These are phyloP conservation scores for Psephotus haematonotus DNA, from an alignment of 2,113 vertebrate species.

Conservation along the genomic window DNA sequence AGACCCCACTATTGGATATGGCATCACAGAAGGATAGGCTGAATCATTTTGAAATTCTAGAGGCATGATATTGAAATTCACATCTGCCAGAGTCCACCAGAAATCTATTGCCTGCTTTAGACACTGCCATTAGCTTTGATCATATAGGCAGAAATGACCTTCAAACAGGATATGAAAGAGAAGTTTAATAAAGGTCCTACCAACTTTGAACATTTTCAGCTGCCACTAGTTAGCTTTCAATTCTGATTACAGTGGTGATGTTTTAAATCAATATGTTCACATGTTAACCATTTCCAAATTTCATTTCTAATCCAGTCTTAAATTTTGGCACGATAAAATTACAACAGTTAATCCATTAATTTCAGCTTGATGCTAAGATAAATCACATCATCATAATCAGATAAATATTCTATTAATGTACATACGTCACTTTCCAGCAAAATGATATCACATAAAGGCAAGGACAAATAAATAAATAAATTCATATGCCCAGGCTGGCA, in stretches of 20 bases:
- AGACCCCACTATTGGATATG: neutral
- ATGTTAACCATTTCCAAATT: neutral
- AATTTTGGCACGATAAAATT: neutral
- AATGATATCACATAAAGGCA: neutral
- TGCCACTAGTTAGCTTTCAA: neutral
- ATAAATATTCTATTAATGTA: neutral
- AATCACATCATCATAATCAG: neutral
- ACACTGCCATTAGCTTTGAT: neutral
- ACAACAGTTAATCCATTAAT: neutral
- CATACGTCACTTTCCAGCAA: neutral
- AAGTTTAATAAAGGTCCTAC: neutral
- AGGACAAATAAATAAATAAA: neutral
- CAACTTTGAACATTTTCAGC: neutral
- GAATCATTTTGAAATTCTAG: neutral
- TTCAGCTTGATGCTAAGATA: neutral
- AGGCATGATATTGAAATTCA: neutral
- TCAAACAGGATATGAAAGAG: neutral
- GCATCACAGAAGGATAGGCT: neutral
- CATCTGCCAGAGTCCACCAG: neutral
- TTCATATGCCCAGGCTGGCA: neutral
- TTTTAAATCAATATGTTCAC: neutral
- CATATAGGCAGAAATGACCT: neutral
- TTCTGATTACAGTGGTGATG: neutral
- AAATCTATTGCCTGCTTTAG: neutral
- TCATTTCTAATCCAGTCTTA: neutral